Evolutionary conservation across 2,888 invertebrate genomes (phyloP).

Genomic region (Dynastes hyllus): DNA sequence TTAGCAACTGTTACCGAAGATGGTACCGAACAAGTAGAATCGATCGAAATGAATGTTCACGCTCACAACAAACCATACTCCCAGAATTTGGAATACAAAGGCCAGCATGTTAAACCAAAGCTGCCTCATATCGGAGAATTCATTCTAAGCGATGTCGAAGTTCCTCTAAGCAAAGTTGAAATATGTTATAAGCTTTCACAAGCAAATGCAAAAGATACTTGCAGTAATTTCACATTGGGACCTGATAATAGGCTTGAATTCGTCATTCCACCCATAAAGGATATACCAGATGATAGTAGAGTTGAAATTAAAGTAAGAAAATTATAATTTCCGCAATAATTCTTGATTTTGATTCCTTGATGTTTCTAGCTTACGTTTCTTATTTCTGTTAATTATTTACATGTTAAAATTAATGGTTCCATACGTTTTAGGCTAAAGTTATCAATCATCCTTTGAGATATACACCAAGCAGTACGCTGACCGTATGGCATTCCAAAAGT

Average conservation of each 20-base stretch:
- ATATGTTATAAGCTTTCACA: constrained; percentile 66
- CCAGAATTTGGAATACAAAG: constrained; percentile 74
- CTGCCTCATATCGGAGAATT: constrained; percentile 80
- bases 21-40: constrained; percentile 78
- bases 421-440: constrained; percentile 19
- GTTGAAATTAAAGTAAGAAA: constrained; percentile 12
- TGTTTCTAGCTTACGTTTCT: too few species aligned
- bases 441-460: neutral
- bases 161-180: constrained; percentile 58
- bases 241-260: constrained; percentile 63
- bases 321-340: neutral
- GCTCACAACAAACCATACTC: constrained; percentile 76
- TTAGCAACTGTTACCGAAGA: constrained; percentile 74
- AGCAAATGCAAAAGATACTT: constrained; percentile 66
- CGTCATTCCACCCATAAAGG: constrained; percentile 64
- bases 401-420: too few species aligned
- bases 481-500: neutral
- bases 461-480: neutral
- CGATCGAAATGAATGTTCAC: constrained; percentile 75
- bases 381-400: too few species aligned
- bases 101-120: constrained; percentile 79
- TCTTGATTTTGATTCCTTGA: too few species aligned
- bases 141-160: constrained; percentile 52
- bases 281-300: neutral
- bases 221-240: constrained; percentile 63